Conservation (phyloP, 2,113 vertebrate genomes). For the Callipepla squamata region DNA sequence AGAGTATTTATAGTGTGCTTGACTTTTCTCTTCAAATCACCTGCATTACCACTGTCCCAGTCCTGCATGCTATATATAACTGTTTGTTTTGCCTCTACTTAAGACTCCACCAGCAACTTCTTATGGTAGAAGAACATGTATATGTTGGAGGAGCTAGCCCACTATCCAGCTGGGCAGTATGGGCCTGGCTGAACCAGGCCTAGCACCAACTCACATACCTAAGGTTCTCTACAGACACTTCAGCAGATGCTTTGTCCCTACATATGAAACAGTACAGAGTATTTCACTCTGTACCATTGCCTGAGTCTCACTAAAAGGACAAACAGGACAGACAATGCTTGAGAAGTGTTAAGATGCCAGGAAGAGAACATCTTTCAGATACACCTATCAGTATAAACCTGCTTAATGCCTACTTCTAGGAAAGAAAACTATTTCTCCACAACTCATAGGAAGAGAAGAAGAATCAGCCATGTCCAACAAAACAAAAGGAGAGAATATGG, state of each 20-base stretch:
- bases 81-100: background rate
- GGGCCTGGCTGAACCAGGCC: background rate
- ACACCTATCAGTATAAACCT: background rate
- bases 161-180: background rate
- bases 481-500: background rate
- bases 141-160: background rate
- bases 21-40: background rate
- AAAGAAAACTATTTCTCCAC: background rate
- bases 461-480: background rate
- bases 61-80: background rate
- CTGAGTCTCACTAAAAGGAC: background rate
- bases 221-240: background rate
- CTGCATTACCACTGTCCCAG: background rate
- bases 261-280: background rate
- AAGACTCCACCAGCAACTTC: background rate
- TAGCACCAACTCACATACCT: background rate
- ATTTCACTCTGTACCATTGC: background rate
- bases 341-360: background rate
- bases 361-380: background rate
- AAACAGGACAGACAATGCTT: background rate
- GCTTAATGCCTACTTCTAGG: background rate
- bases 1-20: background rate
- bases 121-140: background rate
- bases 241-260: background rate
- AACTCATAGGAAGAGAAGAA: background rate